Evolutionary conservation across 2,113 vertebrate genomes (phyloP), one percentile per base, ranked within the genome.

Genomic region (Bothrops jararaca): DNA sequence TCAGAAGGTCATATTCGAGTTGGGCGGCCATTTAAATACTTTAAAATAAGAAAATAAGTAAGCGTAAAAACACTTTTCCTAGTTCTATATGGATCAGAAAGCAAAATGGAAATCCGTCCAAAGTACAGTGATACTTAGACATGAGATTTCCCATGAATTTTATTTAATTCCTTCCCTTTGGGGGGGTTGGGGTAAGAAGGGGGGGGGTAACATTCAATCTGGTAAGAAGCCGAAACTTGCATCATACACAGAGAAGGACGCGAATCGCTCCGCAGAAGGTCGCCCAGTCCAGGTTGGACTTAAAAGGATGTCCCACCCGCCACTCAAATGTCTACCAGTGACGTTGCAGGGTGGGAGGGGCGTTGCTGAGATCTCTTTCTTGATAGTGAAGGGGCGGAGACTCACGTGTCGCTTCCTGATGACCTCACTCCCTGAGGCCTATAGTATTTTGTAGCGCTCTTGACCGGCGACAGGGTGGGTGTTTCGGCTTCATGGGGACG

Each of bases 381-480:
- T 5, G 13, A 56, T 3, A 0, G 11, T 0, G 1, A 80, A 80
- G 74, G 34, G 74, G 74, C 74, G 74, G 74, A 22, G 74, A 42
- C 5, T 24, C 2, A 0, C 0, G 0, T 0, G 1, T 1, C 42
- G 1, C 3, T 7, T 0, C 0, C 0, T 0, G 80, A 94, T 95
- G 94, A 90, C 88, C 0, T 86, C 90, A 91, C 1, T 0, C 2
- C 0, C 13, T 1, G 0, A 42, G 34, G 0, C 6, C 64, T 34
- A 50, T 12, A 24, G 54, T 0, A 0, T 29, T 15, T 0, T 0
- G 0, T 22, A 0, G 4, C 0, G 57, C 29, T 1, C 13, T 0
- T 2, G 0, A 9, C 13, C 15, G 0, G 6, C 0, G 0, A 0
- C 0, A 0, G 0, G 1, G 1, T 22, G 48, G 5, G 24, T 39